Evolutionary conservation across 1,140 invertebrate species (phyloP).

Genomic region (Coelopa frigida): DNA sequence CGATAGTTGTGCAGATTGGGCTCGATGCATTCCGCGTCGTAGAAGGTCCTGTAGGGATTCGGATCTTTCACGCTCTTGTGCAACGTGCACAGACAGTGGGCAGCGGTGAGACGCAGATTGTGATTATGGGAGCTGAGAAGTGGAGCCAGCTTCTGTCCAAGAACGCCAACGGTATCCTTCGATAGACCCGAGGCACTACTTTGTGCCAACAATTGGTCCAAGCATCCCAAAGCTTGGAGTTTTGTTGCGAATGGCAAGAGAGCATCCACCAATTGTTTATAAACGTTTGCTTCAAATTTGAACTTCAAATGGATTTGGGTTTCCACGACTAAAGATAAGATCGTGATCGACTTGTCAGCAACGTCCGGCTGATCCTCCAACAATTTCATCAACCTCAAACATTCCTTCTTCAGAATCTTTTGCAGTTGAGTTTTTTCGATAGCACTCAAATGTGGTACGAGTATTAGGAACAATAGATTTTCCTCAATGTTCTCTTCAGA

Average conservation of each 20-base stretch:
- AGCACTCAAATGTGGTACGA: slow-evolving; percentile 28
- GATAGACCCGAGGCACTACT: neutral
- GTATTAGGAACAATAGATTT: slow-evolving; percentile 21
- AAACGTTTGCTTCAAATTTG: slow-evolving; percentile 9
- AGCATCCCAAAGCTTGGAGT: slow-evolving; percentile 18
- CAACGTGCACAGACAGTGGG: slow-evolving; percentile 24
- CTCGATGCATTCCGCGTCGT: slow-evolving; percentile 59
- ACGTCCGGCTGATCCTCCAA: neutral
- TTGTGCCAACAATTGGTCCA: slow-evolving; percentile 4
- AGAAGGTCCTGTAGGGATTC: slow-evolving; percentile 56
- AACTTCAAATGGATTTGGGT: slow-evolving; percentile 25
- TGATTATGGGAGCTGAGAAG: slow-evolving; percentile 15
- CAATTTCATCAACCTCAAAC: slow-evolving; percentile 11
- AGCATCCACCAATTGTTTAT: neutral
- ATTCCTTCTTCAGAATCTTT: slow-evolving; percentile 10
- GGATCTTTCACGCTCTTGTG: slow-evolving; percentile 10
- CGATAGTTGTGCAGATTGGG: slow-evolving; percentile 68
- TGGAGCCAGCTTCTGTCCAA: slow-evolving; percentile 10
- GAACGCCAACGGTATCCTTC: neutral
- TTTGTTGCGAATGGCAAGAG: slow-evolving; percentile 7
- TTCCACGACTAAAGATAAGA: slow-evolving; percentile 24
- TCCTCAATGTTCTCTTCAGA: slow-evolving; percentile 12
- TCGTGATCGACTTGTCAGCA: neutral
- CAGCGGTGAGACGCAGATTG: slow-evolving; percentile 24
- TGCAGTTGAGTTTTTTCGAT: slow-evolving; percentile 22